These are phyloP conservation scores for Portevinia maculata DNA, from an alignment of 2,888 invertebrate species.

Conservation along the genomic window DNA sequence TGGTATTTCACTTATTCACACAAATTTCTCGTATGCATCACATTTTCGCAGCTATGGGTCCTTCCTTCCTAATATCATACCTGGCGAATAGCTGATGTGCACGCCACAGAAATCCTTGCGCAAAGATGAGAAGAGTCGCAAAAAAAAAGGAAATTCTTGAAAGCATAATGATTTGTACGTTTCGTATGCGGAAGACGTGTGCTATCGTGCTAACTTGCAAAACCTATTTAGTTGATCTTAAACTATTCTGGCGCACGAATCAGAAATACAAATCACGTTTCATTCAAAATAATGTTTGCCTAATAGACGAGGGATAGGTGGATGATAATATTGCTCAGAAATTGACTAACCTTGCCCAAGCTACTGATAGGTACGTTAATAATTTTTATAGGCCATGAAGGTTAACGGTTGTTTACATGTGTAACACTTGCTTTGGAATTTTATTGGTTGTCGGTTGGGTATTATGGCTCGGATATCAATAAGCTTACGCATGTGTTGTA, in stretches of 20 bases:
- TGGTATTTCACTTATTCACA: conserved; percentile 64
- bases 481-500: too few species aligned
- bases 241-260: conserved; percentile 60
- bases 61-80: conserved; percentile 48
- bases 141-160: conserved; percentile 35
- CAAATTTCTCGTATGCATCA: conserved; percentile 64
- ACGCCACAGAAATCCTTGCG: conserved; percentile 33
- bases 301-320: conserved; percentile 40
- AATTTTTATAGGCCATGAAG: too few species aligned
- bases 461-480: too few species aligned
- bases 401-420: too few species aligned
- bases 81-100: conserved; percentile 50
- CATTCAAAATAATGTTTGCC: conserved; percentile 64
- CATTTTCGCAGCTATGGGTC: conserved; percentile 47
- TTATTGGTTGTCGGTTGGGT: too few species aligned
- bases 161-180: conserved; percentile 69
- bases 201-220: conserved; percentile 45
- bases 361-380: not conserved
- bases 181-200: conserved; percentile 55
- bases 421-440: too few species aligned
- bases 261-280: conserved; percentile 70
- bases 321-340: not conserved
- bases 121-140: not conserved
- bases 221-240: conserved; percentile 65
- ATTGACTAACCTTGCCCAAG: conserved; percentile 30